phyloP scores from a whole-genome alignment of 2,888 invertebrate genomes.

The Trachelus iudaicus region DNA sequence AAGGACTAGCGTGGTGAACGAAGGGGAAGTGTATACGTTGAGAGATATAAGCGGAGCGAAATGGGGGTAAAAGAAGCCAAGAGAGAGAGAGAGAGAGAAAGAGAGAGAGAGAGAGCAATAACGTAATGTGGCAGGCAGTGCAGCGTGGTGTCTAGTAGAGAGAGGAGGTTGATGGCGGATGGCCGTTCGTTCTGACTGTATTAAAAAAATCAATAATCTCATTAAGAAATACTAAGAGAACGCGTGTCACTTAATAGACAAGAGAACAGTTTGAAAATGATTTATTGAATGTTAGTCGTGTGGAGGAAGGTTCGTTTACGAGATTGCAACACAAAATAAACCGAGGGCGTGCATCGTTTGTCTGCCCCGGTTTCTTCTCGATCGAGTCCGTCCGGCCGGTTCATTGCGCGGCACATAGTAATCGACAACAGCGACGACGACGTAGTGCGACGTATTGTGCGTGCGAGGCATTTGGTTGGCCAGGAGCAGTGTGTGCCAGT shows the following conservation, averaged over 20 bases:
- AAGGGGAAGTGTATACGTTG: not conserved
- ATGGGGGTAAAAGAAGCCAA: not conserved
- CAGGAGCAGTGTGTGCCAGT: not conserved
- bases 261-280: not conserved
- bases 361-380: not conserved
- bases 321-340: not conserved
- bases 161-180: conserved; percentile 9
- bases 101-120: not conserved
- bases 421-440: not conserved
- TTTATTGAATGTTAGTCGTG: not conserved
- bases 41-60: not conserved
- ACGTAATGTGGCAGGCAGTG: conserved; percentile 4
- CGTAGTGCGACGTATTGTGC: not conserved
- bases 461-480: conserved; percentile 4
- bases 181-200: not conserved
- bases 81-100: not conserved
- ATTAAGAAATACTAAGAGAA: conserved; percentile 32
- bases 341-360: not conserved
- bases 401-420: not conserved
- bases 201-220: conserved; percentile 37
- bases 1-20: not conserved
- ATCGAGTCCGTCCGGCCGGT: not conserved
- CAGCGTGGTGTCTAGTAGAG: conserved; percentile 1
- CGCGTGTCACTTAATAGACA: not conserved
- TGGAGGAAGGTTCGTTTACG: not conserved